Conservation (phyloP, 2,888 invertebrate genomes). For the Leptinotarsa haldemani region DNA sequence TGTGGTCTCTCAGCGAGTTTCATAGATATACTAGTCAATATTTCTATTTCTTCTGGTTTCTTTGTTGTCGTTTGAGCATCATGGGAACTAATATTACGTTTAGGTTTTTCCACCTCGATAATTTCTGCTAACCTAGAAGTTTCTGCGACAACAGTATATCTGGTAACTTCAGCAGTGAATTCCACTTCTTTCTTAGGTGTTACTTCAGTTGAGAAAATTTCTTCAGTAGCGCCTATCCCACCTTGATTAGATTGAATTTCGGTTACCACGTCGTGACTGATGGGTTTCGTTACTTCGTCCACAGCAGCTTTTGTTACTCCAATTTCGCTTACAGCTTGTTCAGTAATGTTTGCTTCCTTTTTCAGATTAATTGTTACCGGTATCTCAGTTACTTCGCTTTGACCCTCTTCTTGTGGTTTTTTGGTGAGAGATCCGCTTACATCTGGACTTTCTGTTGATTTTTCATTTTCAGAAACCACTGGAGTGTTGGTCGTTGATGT, state of each 20-base stretch:
- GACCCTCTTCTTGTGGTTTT: constrained; percentile 12
- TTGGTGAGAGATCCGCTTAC: constrained; percentile 23
- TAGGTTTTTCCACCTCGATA: constrained; percentile 20
- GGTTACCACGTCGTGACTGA: not conserved
- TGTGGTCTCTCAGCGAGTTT: no score
- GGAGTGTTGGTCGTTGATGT: not conserved
- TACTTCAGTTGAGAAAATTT: not conserved
- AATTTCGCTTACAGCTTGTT: no score
- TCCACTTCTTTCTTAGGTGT: constrained; percentile 25
- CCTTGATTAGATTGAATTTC: not conserved
- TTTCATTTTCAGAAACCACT: not conserved
- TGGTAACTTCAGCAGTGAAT: no score
- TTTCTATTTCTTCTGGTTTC: no score
- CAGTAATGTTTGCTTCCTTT: not conserved
- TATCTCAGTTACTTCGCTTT: constrained; percentile 27
- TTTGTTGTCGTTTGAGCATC: no score
- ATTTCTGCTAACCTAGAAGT: not conserved
- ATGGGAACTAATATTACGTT: no score
- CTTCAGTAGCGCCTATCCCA: not conserved
- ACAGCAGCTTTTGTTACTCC: not conserved
- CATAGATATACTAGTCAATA: no score
- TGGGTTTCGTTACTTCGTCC: not conserved
- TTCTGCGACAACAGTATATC: not conserved
- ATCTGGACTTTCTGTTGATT: constrained; percentile 8
- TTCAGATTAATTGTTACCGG: not conserved